Base-by-base conservation (phyloP, 2,113 vertebrate genomes). In the Myxocyprinus asiaticus region DNA sequence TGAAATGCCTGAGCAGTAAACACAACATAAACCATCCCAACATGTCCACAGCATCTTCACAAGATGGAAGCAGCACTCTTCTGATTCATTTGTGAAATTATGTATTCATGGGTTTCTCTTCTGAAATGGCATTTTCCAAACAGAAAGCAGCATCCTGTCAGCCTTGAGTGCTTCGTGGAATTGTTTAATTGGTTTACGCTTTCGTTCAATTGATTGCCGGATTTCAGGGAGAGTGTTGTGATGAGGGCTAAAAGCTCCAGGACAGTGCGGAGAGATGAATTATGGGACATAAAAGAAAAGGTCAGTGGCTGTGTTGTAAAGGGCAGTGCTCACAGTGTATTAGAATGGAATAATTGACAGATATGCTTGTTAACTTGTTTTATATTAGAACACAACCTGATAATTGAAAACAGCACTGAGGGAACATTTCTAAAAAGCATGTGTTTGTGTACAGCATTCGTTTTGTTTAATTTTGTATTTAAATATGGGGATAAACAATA, bases 141-240 rank as follows among this genome's bases (percentile, higher is more conserved):
- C 78, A 51, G 85, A 86, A 85, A 87, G 75, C 11, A 82, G 83
- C 55, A 85, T 86, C 83, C 88, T 86, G 90, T 90, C 88, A 90
- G 83, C 86, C 85, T 86, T 90, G 89, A 91, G 88, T 89, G 89
- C 89, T 85, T 85, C 85, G 81, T 90, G 88, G 90, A 91, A 90
- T 82, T 87, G 82, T 91, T 92, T 92, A 92, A 93, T 93, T 92
- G 90, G 88, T 81, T 88, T 88, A 81, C 69, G 84, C 87, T 85
- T 89, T 86, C 53, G 83, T 88, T 85, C 82, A 85, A 86, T 88
- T 86, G 87, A 89, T 90, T 86, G 85, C 76, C 84, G 82, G 84
- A 83, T 74, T 62, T 77, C 76, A 81, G 80, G 56, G 81, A 33
- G 22, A 85, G 80, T 68, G 74, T 67, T 89, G 81, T 84, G 88